Evolutionary conservation across 2,113 vertebrate species (phyloP), one percentile per base, ranked within the genome.

Genomic region (Oenanthe oenanthe): DNA sequence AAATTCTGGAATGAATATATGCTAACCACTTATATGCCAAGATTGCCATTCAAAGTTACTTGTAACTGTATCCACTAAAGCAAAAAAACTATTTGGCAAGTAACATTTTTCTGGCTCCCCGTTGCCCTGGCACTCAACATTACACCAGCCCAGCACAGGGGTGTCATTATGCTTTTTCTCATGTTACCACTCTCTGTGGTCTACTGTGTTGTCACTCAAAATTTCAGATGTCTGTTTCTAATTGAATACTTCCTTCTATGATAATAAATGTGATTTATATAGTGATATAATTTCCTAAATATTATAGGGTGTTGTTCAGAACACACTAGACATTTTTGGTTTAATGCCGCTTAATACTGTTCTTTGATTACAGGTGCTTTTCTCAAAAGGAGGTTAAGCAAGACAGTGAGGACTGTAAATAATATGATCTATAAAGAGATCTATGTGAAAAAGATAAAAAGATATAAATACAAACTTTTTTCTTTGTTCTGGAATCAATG

Each of bases 1-100:
- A 77, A 89, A 63, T 77, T 85, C 82, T 93, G 67, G 71, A 89
- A 74, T 71, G 12, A 92, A 13, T 93, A 77, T 88, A 83, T 95
- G 62, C 88, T 88, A 93, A 93, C 54, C n/a, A 68, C 66, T 92
- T 79, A 56, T 48, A 73, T 48, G 74, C 56, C 74, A 78, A 63
- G 68, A 81, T 45, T 93, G 75, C 50, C 60, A 77, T 85, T 95
- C 88, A 74, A 77, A 85, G 60, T 80, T 67, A 93, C 40, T 88
- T 88, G 82, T 77, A 95, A 90, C n/a, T 60, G 34, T 58, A 89
- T 83, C 82, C 85, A 60, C 78, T 85, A 77, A 62, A 84, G 72
- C 24, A 91, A 93, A 93, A 93, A 42, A 57, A 21, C 54, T 83
- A 32, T 83, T 88, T 94, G 90, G 79, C 82, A 74, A 88, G 43